Evolutionary conservation across 2,113 vertebrate species (phyloP), one percentile per base, ranked within the genome.

Genomic region (Pseudorasbora parva): DNA sequence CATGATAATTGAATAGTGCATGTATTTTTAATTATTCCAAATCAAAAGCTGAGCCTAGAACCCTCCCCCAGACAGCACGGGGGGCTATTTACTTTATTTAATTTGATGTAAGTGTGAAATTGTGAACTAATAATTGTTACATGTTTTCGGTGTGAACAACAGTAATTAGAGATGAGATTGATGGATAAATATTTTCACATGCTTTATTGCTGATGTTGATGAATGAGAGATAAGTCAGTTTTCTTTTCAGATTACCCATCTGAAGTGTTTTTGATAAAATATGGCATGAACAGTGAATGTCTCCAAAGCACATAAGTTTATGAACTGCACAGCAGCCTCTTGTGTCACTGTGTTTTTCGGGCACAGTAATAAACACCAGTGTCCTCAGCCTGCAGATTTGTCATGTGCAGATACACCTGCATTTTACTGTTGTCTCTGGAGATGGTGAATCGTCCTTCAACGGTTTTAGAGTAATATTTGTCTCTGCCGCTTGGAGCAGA

Each of bases 321-420:
- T 84, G 73, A 62, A 43, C 78, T 43, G 27, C 30, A 54, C 17
- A 9, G 11, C 8, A 21, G 57, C 43, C 23, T 14, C 14, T 47
- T 37, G 17, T 78, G 45, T 23, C 19, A 84, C 60, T 81, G 86
- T 88, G 76, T 0, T 21, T 33, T 0, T 71, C 64, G n/a, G 21
- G 83, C 86, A 85, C 86, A 87, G 79, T 87, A 87, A 81, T 87
- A 87, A n/a, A 81, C 77, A 68, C 75, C 86, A 59, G 83, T 78
- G 75, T 87, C 86, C 30, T 82, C 79, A 30, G 75, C 14, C 64
- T 51, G 73, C 23, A 85, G 33, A n/a, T 57, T 79, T 25, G 43
- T 60, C 59, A 19, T 21, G 27, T 45, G 76, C 25, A 88, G 71
- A 51, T 73, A 73, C 43, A 73, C 69, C 43, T 73, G 64, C 59